Base-by-base conservation (phyloP, 2,888 invertebrate species). In the Theretra japonica region DNA sequence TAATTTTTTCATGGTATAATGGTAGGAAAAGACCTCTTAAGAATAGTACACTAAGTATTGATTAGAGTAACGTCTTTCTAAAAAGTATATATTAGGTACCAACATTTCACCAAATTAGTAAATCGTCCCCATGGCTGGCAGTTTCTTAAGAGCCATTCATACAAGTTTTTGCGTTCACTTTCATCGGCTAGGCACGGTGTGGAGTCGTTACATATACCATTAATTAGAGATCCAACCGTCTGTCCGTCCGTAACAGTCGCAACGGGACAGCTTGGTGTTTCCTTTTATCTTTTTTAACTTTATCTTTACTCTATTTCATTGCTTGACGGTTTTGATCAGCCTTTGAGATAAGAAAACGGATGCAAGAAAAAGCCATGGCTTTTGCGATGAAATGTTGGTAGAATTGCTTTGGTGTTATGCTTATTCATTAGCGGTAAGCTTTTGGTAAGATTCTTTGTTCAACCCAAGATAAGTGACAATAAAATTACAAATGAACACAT, bases 241-340 rank as follows among this genome's bases (percentile, higher is more conserved):
- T 25, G 62, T 69, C 65, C 73, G 74, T 75, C 68, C 73, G 74
- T 72, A n/a, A 65, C 23, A 48, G 48, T 17, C 53, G 7, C 19
- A 53, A 53, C 53, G 53, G 65, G 65, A 65, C 48, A 65, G 23
- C 48, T 65, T 65, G 65, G 23, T 48, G 41, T 23, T 53, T 53
- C 23, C 65, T 65, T 65, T 48, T 65, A 65, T 23, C 41, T 65
- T 65, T 65, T 65, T 65, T 65, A 65, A 23, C 48, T 21, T 23
- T 65, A 65, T 48, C 48, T 33, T 23, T 21, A 23, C 15, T 65
- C 23, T 48, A 48, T 23, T 48, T 23, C 6, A 21, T 48, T 65
- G 41, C 15, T 30, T 60, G 59, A 28, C 19, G 28, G 19, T 30
- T 53, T 53, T 30, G 59, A 28, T 28, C 28, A 28, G 58, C 8